A percentile compares a stretch with the other conserved stretches of the same genome.
Evolutionary conservation across 2,797 vertebrate species (phyloP).

Genomic region (Lerista edwardsae): DNA sequence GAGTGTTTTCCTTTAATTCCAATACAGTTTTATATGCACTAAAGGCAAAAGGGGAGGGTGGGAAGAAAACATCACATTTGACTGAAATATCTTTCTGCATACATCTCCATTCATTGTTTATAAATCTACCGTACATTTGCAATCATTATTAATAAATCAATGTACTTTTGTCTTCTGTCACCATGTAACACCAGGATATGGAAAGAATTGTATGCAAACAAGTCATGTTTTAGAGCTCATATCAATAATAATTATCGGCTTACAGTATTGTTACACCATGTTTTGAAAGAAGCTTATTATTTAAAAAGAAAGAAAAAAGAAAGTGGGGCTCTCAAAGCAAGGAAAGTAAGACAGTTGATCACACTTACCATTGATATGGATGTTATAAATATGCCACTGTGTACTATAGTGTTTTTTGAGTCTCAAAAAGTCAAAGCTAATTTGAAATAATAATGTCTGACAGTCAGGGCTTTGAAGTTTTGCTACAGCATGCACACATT

Average conservation of each 20-base stretch:
- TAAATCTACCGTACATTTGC: slow-evolving; percentile 70
- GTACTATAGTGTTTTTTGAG: slow-evolving; percentile 69
- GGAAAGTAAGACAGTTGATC: slow-evolving; percentile 68
- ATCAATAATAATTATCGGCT: slow-evolving; percentile 68
- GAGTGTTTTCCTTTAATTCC: slow-evolving; percentile 50
- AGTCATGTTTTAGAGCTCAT: slow-evolving; percentile 61
- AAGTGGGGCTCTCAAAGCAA: slow-evolving; percentile 58
- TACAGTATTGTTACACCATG: slow-evolving; percentile 64
- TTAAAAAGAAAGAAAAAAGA: slow-evolving; percentile 38
- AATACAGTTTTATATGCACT: slow-evolving; percentile 53
- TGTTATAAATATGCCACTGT: slow-evolving; percentile 74
- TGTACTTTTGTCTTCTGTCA: slow-evolving; percentile 72
- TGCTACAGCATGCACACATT: slow-evolving; percentile 68
- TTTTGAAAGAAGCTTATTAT: slow-evolving; percentile 68
- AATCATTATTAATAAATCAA: slow-evolving; percentile 72
- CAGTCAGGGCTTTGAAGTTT: slow-evolving; percentile 74
- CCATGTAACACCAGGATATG: slow-evolving; percentile 56
- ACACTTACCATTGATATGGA: slow-evolving; percentile 58
- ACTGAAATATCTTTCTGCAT: slow-evolving; percentile 65
- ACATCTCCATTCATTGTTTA: slow-evolving; percentile 54
- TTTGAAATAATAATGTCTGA: slow-evolving; percentile 78
- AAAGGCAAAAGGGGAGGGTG: slow-evolving; percentile 7
- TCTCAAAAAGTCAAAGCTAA: slow-evolving; percentile 75
- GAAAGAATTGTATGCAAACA: slow-evolving; percentile 70
- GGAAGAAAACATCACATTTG: slow-evolving; percentile 64